Evolutionary conservation across 2,113 vertebrate species (phyloP), one percentile per base, ranked within the genome.

Genomic region (Edolisoma coerulescens): DNA sequence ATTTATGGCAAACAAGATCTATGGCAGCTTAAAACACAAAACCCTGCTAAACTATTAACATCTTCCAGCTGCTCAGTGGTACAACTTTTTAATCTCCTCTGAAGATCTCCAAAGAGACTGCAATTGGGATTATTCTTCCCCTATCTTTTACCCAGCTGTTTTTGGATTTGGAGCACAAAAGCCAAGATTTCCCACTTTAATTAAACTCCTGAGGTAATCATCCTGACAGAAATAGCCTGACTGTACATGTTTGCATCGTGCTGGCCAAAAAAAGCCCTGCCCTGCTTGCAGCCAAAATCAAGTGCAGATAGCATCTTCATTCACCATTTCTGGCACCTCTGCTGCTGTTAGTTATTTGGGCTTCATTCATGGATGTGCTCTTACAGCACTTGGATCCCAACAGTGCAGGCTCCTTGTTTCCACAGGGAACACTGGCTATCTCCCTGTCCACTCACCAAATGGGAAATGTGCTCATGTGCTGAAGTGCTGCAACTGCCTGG

Each of bases 141-240:
- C 74, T 84, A 27, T 89, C 83, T 93, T 79, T 68, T 12, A 78
- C 39, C 49, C 70, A 28, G 65, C 30, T 93, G 76, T 85, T 94
- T 96, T 54, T 88, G 47, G 78, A 74, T 85, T 59, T 67, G 82
- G 54, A 95, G 52, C 71, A 90, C 71, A 90, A 96, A 90, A 94
- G 82, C 83, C 92, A 81, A 80, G 82, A 88, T 63, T 82, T 73
- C 57, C 27, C 52, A 76, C 78, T 90, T 94, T 95, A 94, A 96
- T 96, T 94, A 96, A 95, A 76, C 67, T 83, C 41, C 71, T 50
- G 87, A 87, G 67, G 54, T 80, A 91, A 94, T 59, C 84, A 54
- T 12, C 57, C 18, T 33, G 63, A 90, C 89, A 89, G 81, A 87
- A 94, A 89, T 68, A 76, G 81, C 94, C 67, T 91, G 93, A 93